These are phyloP conservation scores for Crax fasciolata DNA, from an alignment of 2,797 vertebrate species.

Conservation along the genomic window DNA sequence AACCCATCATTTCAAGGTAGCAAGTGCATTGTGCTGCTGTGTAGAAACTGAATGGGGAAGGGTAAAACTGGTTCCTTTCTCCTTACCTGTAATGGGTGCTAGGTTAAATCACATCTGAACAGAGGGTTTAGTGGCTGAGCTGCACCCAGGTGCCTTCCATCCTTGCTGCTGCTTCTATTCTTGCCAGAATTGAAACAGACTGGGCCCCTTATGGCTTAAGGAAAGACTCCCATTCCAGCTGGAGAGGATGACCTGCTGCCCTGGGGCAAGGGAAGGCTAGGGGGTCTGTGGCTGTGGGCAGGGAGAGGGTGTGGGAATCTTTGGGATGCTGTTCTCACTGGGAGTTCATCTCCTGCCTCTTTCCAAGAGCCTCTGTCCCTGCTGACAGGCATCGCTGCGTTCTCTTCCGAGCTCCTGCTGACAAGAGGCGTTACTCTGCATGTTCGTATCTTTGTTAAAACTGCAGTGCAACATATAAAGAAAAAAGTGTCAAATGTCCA, in stretches of 20 bases:
- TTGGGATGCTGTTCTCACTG: not conserved
- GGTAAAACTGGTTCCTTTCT: not conserved
- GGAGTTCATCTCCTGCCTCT: not conserved
- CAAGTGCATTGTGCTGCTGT: not conserved
- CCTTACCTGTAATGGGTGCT: not conserved
- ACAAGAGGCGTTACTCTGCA: conserved; percentile 16
- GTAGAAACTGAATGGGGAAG: not conserved
- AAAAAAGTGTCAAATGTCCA: not conserved
- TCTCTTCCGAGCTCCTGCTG: not conserved
- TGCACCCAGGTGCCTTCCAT: not conserved
- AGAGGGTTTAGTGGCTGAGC: not conserved
- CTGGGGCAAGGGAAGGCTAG: not conserved
- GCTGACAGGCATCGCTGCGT: not conserved
- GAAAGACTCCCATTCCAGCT: not conserved
- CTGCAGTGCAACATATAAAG: conserved; percentile 51
- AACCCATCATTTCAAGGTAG: not conserved
- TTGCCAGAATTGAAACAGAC: not conserved
- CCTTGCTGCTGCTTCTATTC: not conserved
- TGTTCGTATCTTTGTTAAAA: conserved; percentile 8
- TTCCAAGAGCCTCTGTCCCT: not conserved
- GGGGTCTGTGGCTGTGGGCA: not conserved
- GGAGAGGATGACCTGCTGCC: not conserved
- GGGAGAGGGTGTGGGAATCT: not conserved
- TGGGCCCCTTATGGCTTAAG: fast-evolving
- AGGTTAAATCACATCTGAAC: not conserved